These are phyloP conservation scores for Nephrotoma flavescens DNA, from an alignment of 2,888 invertebrate genomes.

Conservation along the genomic window DNA sequence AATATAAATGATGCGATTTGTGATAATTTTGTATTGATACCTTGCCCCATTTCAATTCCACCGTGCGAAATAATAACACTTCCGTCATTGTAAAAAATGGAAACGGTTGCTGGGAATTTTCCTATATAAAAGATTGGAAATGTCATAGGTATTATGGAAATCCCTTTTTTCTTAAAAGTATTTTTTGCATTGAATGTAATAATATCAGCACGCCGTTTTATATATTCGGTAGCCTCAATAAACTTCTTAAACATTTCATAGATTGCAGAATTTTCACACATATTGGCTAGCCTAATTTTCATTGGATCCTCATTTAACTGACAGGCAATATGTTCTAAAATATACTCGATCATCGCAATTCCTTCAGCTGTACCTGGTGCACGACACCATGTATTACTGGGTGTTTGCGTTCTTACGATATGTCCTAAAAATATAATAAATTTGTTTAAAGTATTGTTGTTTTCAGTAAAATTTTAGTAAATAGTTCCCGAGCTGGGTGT, in stretches of 20 bases:
- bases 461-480: no score
- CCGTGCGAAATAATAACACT: slow-evolving; percentile 52
- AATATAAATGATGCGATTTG: slow-evolving; percentile 55
- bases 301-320: slow-evolving; percentile 39
- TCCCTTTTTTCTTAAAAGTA: slow-evolving; percentile 61
- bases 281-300: slow-evolving; percentile 40
- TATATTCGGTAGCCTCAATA: slow-evolving; percentile 37
- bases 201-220: slow-evolving; percentile 32
- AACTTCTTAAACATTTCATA: slow-evolving; percentile 38
- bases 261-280: slow-evolving; percentile 33
- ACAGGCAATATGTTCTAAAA: slow-evolving; percentile 51
- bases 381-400: slow-evolving; percentile 49
- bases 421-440: background rate
- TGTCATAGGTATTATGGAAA: slow-evolving; percentile 49
- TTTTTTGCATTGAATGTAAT: slow-evolving; percentile 44
- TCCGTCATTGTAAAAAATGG: slow-evolving; percentile 52
- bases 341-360: slow-evolving; percentile 42
- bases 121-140: slow-evolving; percentile 42
- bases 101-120: slow-evolving; percentile 44
- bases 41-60: slow-evolving; percentile 64
- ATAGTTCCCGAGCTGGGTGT: no score
- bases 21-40: slow-evolving; percentile 63
- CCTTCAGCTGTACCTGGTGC: slow-evolving; percentile 35
- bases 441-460: no score
- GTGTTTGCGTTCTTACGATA: slow-evolving; percentile 41